Evolutionary conservation across 2,888 invertebrate genomes (phyloP).

Genomic region (Cheilosia vernalis): DNA sequence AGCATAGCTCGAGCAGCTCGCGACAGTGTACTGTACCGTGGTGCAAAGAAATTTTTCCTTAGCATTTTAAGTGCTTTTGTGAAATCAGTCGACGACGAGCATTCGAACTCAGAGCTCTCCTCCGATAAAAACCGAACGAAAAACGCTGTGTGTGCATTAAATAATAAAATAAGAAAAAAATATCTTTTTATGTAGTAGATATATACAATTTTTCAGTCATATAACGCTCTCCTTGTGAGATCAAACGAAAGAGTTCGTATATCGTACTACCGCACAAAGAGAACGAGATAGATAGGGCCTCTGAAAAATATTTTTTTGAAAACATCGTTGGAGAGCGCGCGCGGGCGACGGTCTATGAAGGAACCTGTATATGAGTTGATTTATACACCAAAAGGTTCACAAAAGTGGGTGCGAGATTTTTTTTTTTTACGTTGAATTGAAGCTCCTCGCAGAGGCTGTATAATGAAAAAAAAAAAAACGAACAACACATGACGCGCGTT

Average conservation of each 20-base stretch:
- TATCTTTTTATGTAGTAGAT: constrained; percentile 14
- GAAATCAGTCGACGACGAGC: constrained; percentile 73
- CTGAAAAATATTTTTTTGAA: constrained; percentile 47
- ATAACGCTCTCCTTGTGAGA: constrained; percentile 38
- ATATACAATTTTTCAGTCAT: constrained; percentile 31
- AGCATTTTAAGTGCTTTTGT: constrained; percentile 69
- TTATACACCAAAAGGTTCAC: constrained; percentile 57
- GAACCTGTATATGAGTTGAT: constrained; percentile 57
- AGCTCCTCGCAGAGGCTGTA: constrained; percentile 32
- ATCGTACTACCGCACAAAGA: constrained; percentile 10
- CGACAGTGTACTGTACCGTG: constrained; percentile 27
- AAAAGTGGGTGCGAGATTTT: constrained; percentile 62
- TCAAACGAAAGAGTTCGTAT: constrained; percentile 15
- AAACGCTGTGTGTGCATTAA: constrained; percentile 48
- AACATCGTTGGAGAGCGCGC: constrained; percentile 24
- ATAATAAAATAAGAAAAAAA: constrained; percentile 24
- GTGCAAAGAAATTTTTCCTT: constrained; percentile 57
- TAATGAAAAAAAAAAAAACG: constrained; percentile 32
- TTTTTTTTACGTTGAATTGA: constrained; percentile 44
- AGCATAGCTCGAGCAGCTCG: constrained; percentile 42
- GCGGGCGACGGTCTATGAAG: constrained; percentile 33
- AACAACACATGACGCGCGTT: constrained; percentile 46
- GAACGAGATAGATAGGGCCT: constrained; percentile 27
- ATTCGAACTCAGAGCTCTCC: constrained; percentile 70
- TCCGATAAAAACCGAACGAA: constrained; percentile 53